Conservation (phyloP, 2,888 invertebrate species). For the Iphiclides podalirius region DNA sequence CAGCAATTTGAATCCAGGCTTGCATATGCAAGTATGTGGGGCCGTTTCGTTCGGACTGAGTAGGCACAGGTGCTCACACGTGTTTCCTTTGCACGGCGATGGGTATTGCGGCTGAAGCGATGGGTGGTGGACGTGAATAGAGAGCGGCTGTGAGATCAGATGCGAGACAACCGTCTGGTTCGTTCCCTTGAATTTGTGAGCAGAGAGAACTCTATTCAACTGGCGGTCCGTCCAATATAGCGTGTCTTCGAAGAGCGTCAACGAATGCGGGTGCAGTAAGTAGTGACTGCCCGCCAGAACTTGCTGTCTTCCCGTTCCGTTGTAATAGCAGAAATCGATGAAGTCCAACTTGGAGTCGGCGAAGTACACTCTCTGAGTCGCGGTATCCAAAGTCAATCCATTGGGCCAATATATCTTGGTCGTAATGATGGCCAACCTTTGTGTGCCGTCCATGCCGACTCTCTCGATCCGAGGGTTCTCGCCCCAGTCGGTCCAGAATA, state of each 20-base stretch:
- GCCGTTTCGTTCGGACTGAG: constrained; percentile 86
- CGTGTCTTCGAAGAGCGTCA: constrained; percentile 97
- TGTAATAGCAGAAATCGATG: constrained; percentile 98
- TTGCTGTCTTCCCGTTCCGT: constrained; percentile 94
- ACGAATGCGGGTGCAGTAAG: constrained; percentile 95
- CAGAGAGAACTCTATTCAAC: constrained; percentile 92
- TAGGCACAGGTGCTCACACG: constrained; percentile 95
- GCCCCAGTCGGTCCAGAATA: constrained; percentile 99
- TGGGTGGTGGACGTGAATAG: constrained; percentile 97
- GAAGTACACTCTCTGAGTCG: constrained; percentile 96
- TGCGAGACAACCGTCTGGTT: constrained; percentile 97
- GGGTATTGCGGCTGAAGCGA: constrained; percentile 91
- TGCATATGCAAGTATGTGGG: constrained; percentile 94
- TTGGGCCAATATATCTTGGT: constrained; percentile 99
- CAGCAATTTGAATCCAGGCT: constrained; percentile 88
- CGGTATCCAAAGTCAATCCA: constrained; percentile 96
- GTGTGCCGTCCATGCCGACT: constrained; percentile 97
- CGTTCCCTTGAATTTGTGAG: constrained; percentile 94
- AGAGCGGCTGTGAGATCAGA: constrained; percentile 95
- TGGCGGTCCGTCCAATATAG: constrained; percentile 98
- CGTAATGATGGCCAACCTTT: constrained; percentile 90
- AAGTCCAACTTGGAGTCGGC: constrained; percentile 98
- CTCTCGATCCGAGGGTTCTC: constrained; percentile 97
- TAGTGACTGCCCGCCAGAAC: constrained; percentile 94
- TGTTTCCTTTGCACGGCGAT: constrained; percentile 84